Evolutionary conservation across 2,113 vertebrate species (phyloP).

Genomic region (Eidolon helvum): DNA sequence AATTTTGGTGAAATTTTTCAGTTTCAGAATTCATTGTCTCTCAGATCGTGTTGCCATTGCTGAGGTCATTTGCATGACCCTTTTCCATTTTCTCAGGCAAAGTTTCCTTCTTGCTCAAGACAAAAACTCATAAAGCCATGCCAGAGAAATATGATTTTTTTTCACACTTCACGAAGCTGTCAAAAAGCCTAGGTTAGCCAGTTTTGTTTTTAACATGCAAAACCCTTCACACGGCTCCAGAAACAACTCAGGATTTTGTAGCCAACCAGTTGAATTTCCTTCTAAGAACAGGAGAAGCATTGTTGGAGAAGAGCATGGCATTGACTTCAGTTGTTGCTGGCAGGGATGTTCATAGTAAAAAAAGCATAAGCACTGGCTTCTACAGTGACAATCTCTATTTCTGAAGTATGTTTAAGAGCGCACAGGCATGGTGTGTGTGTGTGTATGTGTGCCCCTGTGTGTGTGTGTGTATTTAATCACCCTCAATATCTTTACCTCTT

Average conservation of each 20-base stretch:
- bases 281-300: constrained; percentile 65
- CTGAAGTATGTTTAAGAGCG: not conserved
- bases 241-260: constrained; percentile 64
- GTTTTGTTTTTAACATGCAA: constrained; percentile 54
- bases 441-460: not conserved
- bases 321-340: not conserved
- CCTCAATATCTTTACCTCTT: constrained; percentile 18
- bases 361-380: not conserved
- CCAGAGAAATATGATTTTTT: constrained; percentile 75
- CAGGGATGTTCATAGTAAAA: not conserved
- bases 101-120: constrained; percentile 40
- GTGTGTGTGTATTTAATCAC: not conserved
- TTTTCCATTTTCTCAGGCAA: constrained; percentile 72
- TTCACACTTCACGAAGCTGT: constrained; percentile 68
- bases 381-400: not conserved
- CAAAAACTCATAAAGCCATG: constrained; percentile 74
- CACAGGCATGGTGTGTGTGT: not conserved
- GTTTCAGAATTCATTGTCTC: constrained; percentile 50
- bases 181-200: constrained; percentile 69
- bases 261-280: constrained; percentile 54
- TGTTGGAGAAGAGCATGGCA: constrained; percentile 53
- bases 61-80: constrained; percentile 4
- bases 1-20: not conserved
- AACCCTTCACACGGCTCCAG: constrained; percentile 58
- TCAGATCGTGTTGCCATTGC: constrained; percentile 53